Percentiles rank a stretch among this genome's conserved stretches.
phyloP scores from a whole-genome alignment of 1,140 invertebrate genomes.

The Campoletis sonorensis region DNA sequence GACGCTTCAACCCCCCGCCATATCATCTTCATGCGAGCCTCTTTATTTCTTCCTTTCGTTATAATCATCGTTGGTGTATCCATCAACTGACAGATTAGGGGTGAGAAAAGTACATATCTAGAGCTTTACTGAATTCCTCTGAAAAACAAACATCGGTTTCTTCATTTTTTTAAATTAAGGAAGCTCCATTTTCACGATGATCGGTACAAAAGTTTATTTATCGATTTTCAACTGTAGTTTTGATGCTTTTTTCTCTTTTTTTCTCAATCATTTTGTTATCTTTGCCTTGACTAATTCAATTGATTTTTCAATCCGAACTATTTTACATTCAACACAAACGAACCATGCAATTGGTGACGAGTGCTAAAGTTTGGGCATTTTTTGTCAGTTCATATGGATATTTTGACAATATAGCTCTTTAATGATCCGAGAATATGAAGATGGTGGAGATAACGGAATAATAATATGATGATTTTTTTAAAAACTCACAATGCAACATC shows the following conservation, averaged over 20 bases:
- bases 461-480: not conserved
- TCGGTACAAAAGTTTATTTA: too few species aligned
- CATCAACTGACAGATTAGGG: not conserved
- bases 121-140: not conserved
- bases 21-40: not conserved
- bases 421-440: not conserved
- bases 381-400: not conserved
- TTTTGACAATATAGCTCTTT: not conserved
- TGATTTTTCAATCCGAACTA: too few species aligned
- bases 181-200: too few species aligned
- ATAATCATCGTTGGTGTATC: not conserved
- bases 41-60: not conserved
- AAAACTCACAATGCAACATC: not conserved
- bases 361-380: too few species aligned
- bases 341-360: too few species aligned
- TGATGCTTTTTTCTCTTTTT: too few species aligned
- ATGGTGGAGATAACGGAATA: not conserved
- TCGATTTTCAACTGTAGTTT: too few species aligned
- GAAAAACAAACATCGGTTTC: not conserved
- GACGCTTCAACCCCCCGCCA: not conserved
- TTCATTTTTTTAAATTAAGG: too few species aligned
- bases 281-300: too few species aligned
- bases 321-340: too few species aligned
- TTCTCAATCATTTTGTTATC: too few species aligned
- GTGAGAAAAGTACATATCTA: constrained; percentile 4